Percentiles rank a stretch among this genome's conserved stretches.
These are phyloP conservation scores for Trachelus troglodyta DNA, from an alignment of 2,888 invertebrate genomes.

Conservation along the genomic window DNA sequence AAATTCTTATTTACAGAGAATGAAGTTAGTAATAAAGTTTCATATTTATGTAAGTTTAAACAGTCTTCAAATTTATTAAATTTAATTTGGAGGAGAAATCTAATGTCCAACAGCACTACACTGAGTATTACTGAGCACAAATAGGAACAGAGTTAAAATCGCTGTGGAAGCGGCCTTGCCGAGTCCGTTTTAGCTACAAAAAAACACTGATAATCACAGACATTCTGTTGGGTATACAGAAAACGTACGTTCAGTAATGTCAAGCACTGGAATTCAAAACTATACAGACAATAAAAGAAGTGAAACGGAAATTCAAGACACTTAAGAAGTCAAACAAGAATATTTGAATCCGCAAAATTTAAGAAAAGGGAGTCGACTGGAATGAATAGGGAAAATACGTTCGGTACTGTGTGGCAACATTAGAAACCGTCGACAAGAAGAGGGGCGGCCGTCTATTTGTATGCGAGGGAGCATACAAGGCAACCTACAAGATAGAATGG, in stretches of 20 bases:
- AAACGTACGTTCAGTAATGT: neutral
- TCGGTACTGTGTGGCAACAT: constrained; percentile 12
- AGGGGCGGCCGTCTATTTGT: constrained; percentile 19
- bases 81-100: neutral
- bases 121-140: neutral
- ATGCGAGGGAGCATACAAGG: constrained; percentile 23
- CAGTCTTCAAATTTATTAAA: constrained; percentile 5
- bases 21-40: neutral
- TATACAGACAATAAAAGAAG: neutral
- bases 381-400: constrained; percentile 1
- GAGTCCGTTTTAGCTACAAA: neutral
- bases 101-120: neutral
- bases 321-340: neutral
- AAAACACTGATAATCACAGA: neutral
- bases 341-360: neutral
- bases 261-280: neutral
- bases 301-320: neutral
- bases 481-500: constrained; percentile 30
- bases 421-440: constrained; percentile 17
- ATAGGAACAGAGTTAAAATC: neutral
- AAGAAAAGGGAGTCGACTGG: neutral
- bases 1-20: neutral
- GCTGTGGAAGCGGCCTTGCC: neutral
- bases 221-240: neutral
- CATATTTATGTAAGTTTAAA: neutral